Conservation (phyloP, 2,888 invertebrate species). For the Cheiracanthium punctorium region DNA sequence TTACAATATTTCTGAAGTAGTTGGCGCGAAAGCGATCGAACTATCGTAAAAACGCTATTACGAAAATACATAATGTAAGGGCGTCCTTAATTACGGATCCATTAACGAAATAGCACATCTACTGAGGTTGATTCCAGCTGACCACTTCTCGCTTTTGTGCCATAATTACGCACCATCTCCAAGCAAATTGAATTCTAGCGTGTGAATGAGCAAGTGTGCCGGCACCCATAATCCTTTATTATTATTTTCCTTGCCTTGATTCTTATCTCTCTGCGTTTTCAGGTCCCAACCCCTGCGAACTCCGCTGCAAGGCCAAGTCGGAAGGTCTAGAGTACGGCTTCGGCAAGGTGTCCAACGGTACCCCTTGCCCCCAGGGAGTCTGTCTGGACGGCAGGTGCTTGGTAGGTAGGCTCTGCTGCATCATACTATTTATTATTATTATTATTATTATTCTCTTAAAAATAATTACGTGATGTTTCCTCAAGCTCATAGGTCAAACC, state of each 20-base stretch:
- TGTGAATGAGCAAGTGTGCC: neutral
- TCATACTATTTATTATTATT: no score
- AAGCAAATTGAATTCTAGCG: neutral
- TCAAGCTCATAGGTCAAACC: no score
- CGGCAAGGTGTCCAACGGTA: constrained; percentile 72
- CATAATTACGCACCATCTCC: neutral
- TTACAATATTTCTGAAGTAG: no score
- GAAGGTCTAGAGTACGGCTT: constrained; percentile 70
- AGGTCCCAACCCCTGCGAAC: constrained; percentile 72
- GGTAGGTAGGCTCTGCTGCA: constrained; percentile 65
- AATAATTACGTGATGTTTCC: no score
- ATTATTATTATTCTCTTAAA: no score
- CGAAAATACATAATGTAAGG: no score
- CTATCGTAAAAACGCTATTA: no score
- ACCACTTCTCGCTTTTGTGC: neutral
- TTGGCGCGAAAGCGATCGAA: no score
- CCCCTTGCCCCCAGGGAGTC: constrained; percentile 67
- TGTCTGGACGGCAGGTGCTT: constrained; percentile 72
- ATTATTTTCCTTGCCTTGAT: constrained; percentile 33
- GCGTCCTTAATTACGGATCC: no score
- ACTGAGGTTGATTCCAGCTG: no score
- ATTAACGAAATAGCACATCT: no score
- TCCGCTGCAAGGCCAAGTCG: constrained; percentile 69
- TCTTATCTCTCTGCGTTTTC: constrained; percentile 1
- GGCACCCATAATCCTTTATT: neutral